Conservation (phyloP, 1,140 invertebrate genomes). For the Brachionus sp. region DNA sequence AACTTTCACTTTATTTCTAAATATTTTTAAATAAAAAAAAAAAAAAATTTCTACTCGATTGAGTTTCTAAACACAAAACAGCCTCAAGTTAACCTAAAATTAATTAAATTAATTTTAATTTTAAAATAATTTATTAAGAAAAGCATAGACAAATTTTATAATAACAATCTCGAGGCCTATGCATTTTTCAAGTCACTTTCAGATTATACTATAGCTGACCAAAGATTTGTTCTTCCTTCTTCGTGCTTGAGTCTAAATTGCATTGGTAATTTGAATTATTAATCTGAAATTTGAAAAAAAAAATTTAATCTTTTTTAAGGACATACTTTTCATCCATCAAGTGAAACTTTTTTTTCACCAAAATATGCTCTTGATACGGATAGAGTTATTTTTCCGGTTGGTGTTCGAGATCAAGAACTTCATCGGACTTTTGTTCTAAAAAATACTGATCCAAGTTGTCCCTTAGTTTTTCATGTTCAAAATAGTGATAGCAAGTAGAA, state of each 20-base stretch:
- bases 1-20: not conserved
- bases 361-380: conserved; percentile 49
- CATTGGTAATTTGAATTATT: conserved; percentile 49
- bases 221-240: conserved; percentile 54
- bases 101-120: conserved; percentile 21
- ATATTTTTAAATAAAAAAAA: not conserved
- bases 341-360: conserved; percentile 55
- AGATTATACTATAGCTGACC: conserved; percentile 56
- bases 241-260: conserved; percentile 56
- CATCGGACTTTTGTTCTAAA: conserved; percentile 53
- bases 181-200: conserved; percentile 57
- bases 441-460: conserved; percentile 50
- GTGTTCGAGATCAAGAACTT: conserved; percentile 54
- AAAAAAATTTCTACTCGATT: not conserved
- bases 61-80: not conserved
- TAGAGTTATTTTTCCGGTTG: conserved; percentile 53
- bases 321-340: conserved; percentile 56
- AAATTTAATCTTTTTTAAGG: conserved; percentile 48
- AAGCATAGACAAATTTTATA: conserved; percentile 56
- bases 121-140: conserved; percentile 50
- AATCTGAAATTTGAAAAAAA: no score
- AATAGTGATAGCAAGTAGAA: not conserved
- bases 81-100: not conserved
- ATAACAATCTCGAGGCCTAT: conserved; percentile 56
- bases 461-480: not conserved